phyloP scores from a whole-genome alignment of 2,797 vertebrate genomes.

The Chiroxiphia lanceolata region DNA sequence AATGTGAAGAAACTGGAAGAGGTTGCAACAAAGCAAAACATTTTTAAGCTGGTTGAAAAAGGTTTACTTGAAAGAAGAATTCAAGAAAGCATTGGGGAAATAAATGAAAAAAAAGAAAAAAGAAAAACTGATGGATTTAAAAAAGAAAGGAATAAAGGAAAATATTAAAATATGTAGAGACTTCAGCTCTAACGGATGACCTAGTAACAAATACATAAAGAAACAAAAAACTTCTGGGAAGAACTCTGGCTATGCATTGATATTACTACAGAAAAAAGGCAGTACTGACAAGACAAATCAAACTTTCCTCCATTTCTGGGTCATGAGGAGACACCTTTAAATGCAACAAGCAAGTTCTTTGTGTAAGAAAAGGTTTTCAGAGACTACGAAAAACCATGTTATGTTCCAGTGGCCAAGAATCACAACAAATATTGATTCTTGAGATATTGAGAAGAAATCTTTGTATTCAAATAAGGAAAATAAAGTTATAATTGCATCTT shows the following conservation, averaged over 20 bases:
- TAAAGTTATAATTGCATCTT: not conserved
- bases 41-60: slow-evolving; percentile 74
- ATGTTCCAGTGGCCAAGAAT: not conserved
- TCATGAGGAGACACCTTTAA: slow-evolving; percentile 22
- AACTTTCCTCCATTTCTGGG: slow-evolving; percentile 1
- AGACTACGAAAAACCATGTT: not conserved
- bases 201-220: not conserved
- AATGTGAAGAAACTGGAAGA: slow-evolving; percentile 43
- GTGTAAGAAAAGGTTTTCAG: not conserved
- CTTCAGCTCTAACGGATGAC: not conserved
- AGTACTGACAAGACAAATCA: not conserved
- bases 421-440: not conserved
- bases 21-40: slow-evolving; percentile 46
- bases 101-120: not conserved
- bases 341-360: not conserved
- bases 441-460: not conserved
- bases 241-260: not conserved
- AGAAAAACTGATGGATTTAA: not conserved
- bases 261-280: not conserved
- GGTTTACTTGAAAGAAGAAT: slow-evolving; percentile 69
- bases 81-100: slow-evolving; percentile 58
- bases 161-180: not conserved
- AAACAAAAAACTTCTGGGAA: not conserved
- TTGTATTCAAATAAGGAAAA: not conserved
- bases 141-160: not conserved